Evolutionary conservation across 2,888 invertebrate genomes (phyloP).

Genomic region (Lycaena phlaeas): DNA sequence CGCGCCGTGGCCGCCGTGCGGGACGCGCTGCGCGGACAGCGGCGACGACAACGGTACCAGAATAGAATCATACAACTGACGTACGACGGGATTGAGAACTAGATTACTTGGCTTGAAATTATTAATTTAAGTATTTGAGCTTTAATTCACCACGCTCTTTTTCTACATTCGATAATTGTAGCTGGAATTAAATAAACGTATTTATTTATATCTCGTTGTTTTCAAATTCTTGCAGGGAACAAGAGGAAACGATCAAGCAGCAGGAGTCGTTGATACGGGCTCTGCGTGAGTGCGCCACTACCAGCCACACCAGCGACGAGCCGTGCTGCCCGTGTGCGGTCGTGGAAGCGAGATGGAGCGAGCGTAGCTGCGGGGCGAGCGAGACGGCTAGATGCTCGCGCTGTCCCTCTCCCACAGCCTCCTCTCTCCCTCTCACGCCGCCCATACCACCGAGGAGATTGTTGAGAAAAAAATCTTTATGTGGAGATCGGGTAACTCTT

Average conservation of each 20-base stretch:
- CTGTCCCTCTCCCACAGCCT: no score
- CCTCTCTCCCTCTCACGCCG: conserved; percentile 29
- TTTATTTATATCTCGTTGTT: no score
- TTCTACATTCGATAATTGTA: no score
- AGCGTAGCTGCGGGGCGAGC: conserved; percentile 15
- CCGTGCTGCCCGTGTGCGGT: neutral
- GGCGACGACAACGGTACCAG: no score
- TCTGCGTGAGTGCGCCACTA: conserved; percentile 26
- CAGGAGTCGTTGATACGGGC: conserved; percentile 31
- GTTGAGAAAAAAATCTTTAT: conserved; percentile 26
- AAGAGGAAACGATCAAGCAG: conserved; percentile 35
- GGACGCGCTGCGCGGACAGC: conserved; percentile 22
- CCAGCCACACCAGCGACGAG: neutral
- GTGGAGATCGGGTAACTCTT: conserved; percentile 25
- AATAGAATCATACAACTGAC: no score
- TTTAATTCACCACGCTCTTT: no score
- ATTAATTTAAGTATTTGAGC: no score
- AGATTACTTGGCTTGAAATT: no score
- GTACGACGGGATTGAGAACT: no score
- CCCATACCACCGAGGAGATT: conserved; percentile 34
- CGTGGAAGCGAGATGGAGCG: conserved; percentile 22
- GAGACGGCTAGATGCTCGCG: conserved; percentile 17
- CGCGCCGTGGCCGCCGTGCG: conserved; percentile 31
- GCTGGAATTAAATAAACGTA: no score
- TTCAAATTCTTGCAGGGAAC: no score